Evolutionary conservation across 2,888 invertebrate genomes (phyloP).

Genomic region (Osedax frankpressi): DNA sequence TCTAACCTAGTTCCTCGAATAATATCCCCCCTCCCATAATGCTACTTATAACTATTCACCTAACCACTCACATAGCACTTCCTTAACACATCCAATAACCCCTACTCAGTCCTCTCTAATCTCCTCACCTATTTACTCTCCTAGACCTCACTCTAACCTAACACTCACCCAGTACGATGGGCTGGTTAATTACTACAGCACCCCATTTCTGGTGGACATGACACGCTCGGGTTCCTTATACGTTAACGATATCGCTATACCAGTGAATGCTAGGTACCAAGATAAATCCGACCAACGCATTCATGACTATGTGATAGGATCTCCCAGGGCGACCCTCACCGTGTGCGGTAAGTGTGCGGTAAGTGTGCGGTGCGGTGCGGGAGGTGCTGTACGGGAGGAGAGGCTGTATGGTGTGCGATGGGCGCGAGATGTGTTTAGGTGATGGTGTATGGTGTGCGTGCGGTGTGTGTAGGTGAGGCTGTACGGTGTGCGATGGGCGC

Average conservation of each 20-base stretch:
- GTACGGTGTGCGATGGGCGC: too few relatives aligned
- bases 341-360: background rate
- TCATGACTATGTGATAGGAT: constrained; percentile 83
- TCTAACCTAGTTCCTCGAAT: too few relatives aligned
- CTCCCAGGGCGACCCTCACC: constrained; percentile 52
- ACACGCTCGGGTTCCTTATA: constrained; percentile 66
- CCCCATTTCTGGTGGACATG: constrained; percentile 76
- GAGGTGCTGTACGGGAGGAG: too few relatives aligned
- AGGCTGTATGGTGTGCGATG: too few relatives aligned
- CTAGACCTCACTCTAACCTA: background rate
- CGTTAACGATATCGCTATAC: constrained; percentile 87
- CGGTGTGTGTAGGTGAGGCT: too few relatives aligned
- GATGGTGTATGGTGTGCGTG: too few relatives aligned
- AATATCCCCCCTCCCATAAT: too few relatives aligned
- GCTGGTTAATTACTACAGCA: constrained; percentile 76
- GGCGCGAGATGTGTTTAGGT: too few relatives aligned
- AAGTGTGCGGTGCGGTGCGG: too few relatives aligned
- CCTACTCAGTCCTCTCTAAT: background rate
- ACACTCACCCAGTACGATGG: constrained; percentile 56
- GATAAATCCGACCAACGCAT: constrained; percentile 65
- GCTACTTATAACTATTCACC: too few relatives aligned
- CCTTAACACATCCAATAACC: background rate
- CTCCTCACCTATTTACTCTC: background rate
- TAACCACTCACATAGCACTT: background rate
- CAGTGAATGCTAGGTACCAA: constrained; percentile 77